phyloP scores from a whole-genome alignment of 2,797 vertebrate genomes.

The Pipistrellus pipistrellus region DNA sequence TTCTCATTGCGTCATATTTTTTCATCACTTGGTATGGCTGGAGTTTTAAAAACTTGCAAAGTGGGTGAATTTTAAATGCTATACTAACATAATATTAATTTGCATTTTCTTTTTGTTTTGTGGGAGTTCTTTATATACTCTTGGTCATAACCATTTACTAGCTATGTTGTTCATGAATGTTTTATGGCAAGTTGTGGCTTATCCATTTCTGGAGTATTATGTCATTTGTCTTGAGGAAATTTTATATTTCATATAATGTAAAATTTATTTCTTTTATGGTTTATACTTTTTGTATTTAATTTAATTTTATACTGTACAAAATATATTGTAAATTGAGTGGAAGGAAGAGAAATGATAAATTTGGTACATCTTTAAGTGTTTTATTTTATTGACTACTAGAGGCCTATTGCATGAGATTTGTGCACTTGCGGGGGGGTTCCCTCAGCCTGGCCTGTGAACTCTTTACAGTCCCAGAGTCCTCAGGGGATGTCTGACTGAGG shows the following conservation, averaged over 20 bases:
- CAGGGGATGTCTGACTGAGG: no score
- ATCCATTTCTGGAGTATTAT: constrained; percentile 14
- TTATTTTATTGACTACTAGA: background rate
- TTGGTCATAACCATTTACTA: constrained; percentile 30
- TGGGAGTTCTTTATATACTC: background rate
- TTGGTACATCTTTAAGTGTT: constrained; percentile 17
- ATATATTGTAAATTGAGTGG: constrained; percentile 18
- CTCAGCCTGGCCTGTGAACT: no score
- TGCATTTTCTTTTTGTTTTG: background rate
- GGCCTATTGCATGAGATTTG: no score
- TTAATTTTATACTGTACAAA: background rate
- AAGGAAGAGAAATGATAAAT: constrained; percentile 27
- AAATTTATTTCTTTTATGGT: constrained; percentile 50
- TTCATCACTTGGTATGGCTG: background rate
- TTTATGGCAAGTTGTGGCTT: constrained; percentile 10
- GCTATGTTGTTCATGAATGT: constrained; percentile 18
- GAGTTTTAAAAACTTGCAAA: constrained; percentile 7
- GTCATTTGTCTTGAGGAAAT: constrained; percentile 48
- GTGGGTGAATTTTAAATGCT: constrained; percentile 27
- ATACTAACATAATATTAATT: background rate
- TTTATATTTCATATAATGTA: constrained; percentile 28
- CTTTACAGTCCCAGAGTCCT: no score
- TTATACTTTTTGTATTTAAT: background rate
- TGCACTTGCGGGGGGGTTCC: no score
- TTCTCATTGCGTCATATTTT: background rate